Conservation (phyloP, 2,113 vertebrate species). For the Romanogobio albipinnatus region DNA sequence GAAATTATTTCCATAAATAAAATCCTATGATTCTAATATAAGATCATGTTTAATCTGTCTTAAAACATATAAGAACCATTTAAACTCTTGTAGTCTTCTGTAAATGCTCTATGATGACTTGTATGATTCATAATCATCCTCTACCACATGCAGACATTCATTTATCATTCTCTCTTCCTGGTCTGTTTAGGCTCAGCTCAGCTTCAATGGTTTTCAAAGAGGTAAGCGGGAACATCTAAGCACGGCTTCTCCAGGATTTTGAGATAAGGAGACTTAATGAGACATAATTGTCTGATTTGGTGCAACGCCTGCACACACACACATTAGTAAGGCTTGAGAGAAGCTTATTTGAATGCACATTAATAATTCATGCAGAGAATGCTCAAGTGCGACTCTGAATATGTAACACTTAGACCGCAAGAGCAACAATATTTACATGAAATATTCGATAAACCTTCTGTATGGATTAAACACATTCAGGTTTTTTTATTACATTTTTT, state of each 20-base stretch:
- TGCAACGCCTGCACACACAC: not conserved
- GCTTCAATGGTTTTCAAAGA: constrained; percentile 2
- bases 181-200: constrained; percentile 5
- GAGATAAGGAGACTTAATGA: constrained; percentile 25
- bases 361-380: constrained; percentile 33
- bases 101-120: not conserved
- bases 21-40: not conserved
- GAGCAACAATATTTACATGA: constrained; percentile 44
- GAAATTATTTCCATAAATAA: not conserved
- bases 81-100: not conserved
- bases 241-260: constrained; percentile 25
- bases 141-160: not conserved
- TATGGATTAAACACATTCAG: constrained; percentile 13
- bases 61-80: not conserved
- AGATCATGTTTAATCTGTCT: not conserved
- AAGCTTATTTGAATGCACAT: constrained; percentile 41
- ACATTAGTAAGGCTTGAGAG: constrained; percentile 17
- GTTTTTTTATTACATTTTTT: not conserved
- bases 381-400: constrained; percentile 46
- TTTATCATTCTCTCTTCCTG: constrained; percentile 6
- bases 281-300: constrained; percentile 4
- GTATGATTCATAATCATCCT: not conserved
- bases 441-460: constrained; percentile 42
- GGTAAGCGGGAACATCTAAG: not conserved
- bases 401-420: constrained; percentile 8